phyloP scores from a whole-genome alignment of 2,797 vertebrate species.

The Myripristis murdjan region DNA sequence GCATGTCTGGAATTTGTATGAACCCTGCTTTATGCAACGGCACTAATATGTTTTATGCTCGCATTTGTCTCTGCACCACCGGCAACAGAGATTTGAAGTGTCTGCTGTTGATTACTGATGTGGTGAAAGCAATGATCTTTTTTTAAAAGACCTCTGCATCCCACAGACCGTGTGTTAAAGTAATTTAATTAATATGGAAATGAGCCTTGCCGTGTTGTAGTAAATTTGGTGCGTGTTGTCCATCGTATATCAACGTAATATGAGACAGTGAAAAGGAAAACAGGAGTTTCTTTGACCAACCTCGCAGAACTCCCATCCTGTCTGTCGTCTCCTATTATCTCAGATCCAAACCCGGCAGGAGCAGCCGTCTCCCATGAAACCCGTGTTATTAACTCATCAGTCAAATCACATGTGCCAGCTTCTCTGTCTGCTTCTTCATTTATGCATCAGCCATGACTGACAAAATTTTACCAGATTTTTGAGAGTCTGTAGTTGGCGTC shows the following conservation, averaged over 20 bases:
- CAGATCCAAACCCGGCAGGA: slow-evolving; percentile 22
- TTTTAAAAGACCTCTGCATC: neutral
- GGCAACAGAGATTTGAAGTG: slow-evolving; percentile 21
- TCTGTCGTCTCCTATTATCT: neutral
- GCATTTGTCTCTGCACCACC: slow-evolving; percentile 15
- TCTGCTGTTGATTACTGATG: slow-evolving; percentile 3
- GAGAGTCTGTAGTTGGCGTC: neutral
- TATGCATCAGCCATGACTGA: slow-evolving; percentile 13
- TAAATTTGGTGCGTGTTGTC: slow-evolving; percentile 9
- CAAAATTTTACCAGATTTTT: slow-evolving; percentile 5
- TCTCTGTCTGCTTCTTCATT: slow-evolving; percentile 16
- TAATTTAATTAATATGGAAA: neutral
- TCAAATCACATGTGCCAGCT: slow-evolving; percentile 20
- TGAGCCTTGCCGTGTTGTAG: neutral
- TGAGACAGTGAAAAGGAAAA: neutral
- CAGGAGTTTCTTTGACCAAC: slow-evolving; percentile 21
- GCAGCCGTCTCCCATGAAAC: slow-evolving; percentile 26
- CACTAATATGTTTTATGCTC: slow-evolving; percentile 21
- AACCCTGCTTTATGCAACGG: slow-evolving; percentile 14
- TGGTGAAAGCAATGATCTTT: neutral
- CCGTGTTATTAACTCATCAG: slow-evolving; percentile 41
- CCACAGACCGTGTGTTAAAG: neutral
- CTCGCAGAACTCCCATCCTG: neutral
- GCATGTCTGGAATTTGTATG: slow-evolving; percentile 41
- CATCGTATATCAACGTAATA: slow-evolving; percentile 16